Evolutionary conservation across 2,797 vertebrate species (phyloP).

Genomic region (Oreochromis grahami): DNA sequence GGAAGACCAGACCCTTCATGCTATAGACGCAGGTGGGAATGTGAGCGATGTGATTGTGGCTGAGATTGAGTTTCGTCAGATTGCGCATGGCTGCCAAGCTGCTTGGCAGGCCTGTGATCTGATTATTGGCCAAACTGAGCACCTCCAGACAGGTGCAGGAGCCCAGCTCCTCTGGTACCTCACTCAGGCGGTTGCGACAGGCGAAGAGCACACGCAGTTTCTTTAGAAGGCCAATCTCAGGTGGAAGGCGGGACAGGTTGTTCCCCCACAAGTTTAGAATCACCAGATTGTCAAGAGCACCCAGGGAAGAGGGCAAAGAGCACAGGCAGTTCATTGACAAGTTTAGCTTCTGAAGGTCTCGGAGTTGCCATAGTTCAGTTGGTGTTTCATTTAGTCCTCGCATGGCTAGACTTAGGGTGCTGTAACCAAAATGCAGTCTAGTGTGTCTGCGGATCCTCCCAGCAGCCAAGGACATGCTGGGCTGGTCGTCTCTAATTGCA

Average conservation of each 20-base stretch:
- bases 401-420: conserved; percentile 87
- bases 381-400: conserved; percentile 82
- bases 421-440: conserved; percentile 74
- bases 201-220: conserved; percentile 87
- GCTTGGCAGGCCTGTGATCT: conserved; percentile 81
- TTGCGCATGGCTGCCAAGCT: conserved; percentile 76
- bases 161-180: conserved; percentile 87
- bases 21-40: conserved; percentile 88
- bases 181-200: conserved; percentile 85
- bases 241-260: conserved; percentile 82
- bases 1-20: conserved; percentile 85
- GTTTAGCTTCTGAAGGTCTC: conserved; percentile 90
- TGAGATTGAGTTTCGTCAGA: conserved; percentile 90
- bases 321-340: conserved; percentile 86
- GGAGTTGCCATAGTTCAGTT: conserved; percentile 86
- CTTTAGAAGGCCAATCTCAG: conserved; percentile 85
- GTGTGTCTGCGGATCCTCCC: conserved; percentile 75
- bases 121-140: conserved; percentile 90
- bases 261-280: conserved; percentile 90
- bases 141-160: conserved; percentile 85
- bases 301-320: conserved; percentile 77
- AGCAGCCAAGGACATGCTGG: conserved; percentile 64
- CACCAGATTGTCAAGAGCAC: conserved; percentile 83
- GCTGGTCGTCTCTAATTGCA: conserved; percentile 57
- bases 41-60: conserved; percentile 86